Conservation (phyloP, 1,140 invertebrate species). For the Tigriopus japonicus region DNA sequence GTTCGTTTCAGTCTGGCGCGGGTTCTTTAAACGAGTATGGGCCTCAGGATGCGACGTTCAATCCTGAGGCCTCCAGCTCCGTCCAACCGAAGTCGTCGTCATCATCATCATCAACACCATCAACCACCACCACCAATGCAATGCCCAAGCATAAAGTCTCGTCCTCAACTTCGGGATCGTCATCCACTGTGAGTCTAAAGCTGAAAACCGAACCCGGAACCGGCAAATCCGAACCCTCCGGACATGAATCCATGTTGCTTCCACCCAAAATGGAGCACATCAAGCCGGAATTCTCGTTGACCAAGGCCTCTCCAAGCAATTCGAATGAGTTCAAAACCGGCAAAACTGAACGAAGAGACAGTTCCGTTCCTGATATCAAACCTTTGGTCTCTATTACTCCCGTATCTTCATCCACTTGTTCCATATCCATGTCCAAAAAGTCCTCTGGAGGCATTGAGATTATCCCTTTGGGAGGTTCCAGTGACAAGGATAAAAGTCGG, state of each 20-base stretch:
- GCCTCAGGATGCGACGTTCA: constrained; percentile 1
- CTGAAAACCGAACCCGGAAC: too few species aligned
- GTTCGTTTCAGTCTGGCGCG: not conserved
- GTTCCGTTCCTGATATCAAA: not conserved
- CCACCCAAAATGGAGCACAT: not conserved
- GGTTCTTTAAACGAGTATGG: not conserved
- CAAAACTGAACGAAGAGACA: not conserved
- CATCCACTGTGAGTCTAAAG: too few species aligned
- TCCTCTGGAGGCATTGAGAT: not conserved
- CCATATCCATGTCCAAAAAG: not conserved
- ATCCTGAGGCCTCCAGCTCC: not conserved
- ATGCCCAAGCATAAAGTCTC: too few species aligned
- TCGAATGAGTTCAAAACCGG: not conserved
- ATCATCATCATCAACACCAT: not conserved
- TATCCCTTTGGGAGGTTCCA: not conserved
- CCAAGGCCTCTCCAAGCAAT: not conserved
- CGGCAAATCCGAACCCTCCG: not conserved
- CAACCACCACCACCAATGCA: not conserved
- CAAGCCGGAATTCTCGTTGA: not conserved
- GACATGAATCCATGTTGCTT: not conserved
- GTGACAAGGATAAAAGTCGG: not conserved
- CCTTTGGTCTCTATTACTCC: not conserved
- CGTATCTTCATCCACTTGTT: not conserved
- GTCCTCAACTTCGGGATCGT: too few species aligned
- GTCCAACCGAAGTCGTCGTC: not conserved